Percentiles rank a stretch among this genome's conserved stretches.
Conservation (phyloP, 2,888 invertebrate species). For the Stictocephala bisonia region DNA sequence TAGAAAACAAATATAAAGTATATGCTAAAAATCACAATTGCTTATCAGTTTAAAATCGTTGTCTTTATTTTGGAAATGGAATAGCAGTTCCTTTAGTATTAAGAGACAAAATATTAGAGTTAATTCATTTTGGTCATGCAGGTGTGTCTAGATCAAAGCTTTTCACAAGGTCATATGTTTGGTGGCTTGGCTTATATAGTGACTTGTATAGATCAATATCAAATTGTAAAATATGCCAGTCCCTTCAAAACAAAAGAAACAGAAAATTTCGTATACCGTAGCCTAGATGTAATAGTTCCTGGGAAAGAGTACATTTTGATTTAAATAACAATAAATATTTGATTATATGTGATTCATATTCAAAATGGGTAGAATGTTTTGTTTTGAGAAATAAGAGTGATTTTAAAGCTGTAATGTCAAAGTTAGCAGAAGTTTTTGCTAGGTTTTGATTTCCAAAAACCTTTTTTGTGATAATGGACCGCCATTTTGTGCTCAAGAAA, state of each 20-base stretch:
- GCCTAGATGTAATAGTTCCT: background rate
- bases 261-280: background rate
- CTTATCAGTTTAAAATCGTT: background rate
- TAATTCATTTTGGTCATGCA: too few species aligned
- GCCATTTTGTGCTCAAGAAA: background rate
- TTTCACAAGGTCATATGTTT: constrained; percentile 1
- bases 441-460: too few species aligned
- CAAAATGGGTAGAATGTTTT: constrained; percentile 6
- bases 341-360: too few species aligned
- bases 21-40: background rate
- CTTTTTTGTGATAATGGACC: constrained; percentile 17
- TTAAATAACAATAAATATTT: too few species aligned
- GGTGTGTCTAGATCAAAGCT: background rate
- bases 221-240: background rate
- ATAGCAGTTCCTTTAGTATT: background rate
- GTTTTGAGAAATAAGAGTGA: background rate
- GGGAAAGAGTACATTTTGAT: constrained; percentile 1
- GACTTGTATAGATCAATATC: background rate
- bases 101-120: background rate
- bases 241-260: background rate
- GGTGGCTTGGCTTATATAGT: background rate
- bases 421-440: constrained; percentile 16
- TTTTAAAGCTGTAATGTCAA: background rate
- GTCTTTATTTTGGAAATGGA: constrained; percentile 17
- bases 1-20: background rate